Evolutionary conservation across 2,888 invertebrate species (phyloP), one percentile per base, ranked within the genome.

Genomic region (Habroteleia sp.): DNA sequence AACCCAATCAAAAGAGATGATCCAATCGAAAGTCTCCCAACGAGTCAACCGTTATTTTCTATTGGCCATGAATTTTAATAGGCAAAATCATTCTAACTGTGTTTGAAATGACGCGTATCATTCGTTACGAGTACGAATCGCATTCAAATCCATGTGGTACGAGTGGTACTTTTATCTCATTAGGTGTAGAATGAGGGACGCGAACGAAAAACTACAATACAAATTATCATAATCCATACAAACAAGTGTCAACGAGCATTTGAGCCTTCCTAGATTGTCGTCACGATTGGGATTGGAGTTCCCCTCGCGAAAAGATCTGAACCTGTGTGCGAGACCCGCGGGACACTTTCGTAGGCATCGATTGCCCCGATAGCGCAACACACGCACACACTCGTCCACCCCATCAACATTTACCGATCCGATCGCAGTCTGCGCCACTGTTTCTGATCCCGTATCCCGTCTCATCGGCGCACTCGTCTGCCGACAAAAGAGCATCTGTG

Each of bases 161-260:
- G 48, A 71, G 62, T 62, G 71, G 76, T 56, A 76, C 54, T 73
- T 77, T 77, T 71, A 75, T 79, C 81, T 81, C 80, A 81, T 80
- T 79, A 81, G 71, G 58, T 48, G 23, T 41, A 62, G 60, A 69
- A 60, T 37, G 71, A 72, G 75, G 74, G 74, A 41, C 56, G 39
- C 44, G 13, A 16, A 11, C 20, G 58, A 63, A 74, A 54, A 63
- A 75, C 77, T 80, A 80, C 77, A 79, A 83, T 79, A 82, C 77
- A 79, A 83, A 82, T 81, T 79, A 82, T 82, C 76, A 79, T 81
- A 82, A 83, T 84, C 81, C 82, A 81, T 82, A 87, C 81, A 86
- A 87, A 84, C 83, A 85, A 82, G 83, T 80, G 81, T 84, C 86
- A 87, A 87, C 84, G 87, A 87, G 86, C 85, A 78, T 85, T 87